Conservation (phyloP, 1,140 invertebrate species). For the Ceratina japonica region DNA sequence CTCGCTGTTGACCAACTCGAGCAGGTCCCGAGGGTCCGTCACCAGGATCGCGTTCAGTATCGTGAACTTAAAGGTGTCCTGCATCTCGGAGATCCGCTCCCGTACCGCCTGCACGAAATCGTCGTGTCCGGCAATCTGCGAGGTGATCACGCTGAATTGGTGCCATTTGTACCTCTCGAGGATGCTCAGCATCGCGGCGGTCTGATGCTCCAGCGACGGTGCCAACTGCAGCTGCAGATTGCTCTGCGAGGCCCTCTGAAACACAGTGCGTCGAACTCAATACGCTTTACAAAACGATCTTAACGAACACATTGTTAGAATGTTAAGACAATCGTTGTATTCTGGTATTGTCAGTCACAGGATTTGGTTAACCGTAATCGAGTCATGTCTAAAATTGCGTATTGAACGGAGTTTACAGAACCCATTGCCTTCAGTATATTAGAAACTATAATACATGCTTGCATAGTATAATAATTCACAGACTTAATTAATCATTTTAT, state of each 20-base stretch:
- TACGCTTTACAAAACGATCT: not conserved
- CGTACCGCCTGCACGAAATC: conserved; percentile 96
- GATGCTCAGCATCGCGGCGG: conserved; percentile 95
- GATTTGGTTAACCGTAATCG: too few species aligned
- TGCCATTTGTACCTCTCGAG: conserved; percentile 97
- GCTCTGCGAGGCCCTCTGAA: conserved; percentile 87
- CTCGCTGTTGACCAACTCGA: conserved; percentile 92
- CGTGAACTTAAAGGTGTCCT: conserved; percentile 94
- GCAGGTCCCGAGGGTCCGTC: conserved; percentile 84
- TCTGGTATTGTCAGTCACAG: too few species aligned
- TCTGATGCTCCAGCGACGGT: conserved; percentile 95
- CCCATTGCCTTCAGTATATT: too few species aligned
- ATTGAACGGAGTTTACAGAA: too few species aligned
- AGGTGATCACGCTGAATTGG: conserved; percentile 96
- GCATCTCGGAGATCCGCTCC: conserved; percentile 90
- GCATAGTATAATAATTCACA: too few species aligned
- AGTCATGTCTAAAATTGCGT: too few species aligned
- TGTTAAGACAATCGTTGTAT: too few species aligned
- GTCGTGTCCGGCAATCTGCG: conserved; percentile 94
- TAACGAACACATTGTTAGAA: not conserved
- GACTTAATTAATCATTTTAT: too few species aligned
- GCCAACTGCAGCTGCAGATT: conserved; percentile 94
- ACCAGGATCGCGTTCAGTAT: conserved; percentile 91
- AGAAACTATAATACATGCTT: too few species aligned
- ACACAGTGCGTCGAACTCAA: not conserved